Percentiles rank a stretch among this genome's conserved stretches.
Conservation (phyloP, 2,888 invertebrate species). For the Clostera curtula region DNA sequence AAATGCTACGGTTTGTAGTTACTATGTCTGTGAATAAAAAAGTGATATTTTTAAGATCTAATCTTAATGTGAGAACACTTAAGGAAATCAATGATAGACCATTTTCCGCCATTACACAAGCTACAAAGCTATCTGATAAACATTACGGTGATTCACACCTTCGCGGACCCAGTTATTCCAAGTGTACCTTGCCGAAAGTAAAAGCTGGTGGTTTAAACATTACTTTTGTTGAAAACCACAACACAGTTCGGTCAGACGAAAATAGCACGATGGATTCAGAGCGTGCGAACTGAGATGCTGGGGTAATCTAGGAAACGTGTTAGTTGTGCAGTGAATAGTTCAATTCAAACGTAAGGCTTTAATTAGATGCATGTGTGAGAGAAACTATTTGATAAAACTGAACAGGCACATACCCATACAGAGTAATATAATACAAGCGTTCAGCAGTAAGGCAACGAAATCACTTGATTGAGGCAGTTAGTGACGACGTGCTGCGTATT, state of each 20-base stretch:
- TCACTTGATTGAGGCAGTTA: too few species aligned
- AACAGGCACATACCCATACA: too few species aligned
- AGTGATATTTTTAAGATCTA: conserved; percentile 11
- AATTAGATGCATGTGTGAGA: conserved; percentile 1
- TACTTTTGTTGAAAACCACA: conserved; percentile 31
- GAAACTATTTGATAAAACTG: too few species aligned
- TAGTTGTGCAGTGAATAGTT: conserved; percentile 1
- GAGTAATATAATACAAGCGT: too few species aligned
- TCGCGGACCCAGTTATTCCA: background rate
- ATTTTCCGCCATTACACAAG: conserved; percentile 13
- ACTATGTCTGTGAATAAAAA: too few species aligned
- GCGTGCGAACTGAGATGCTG: conserved; percentile 46
- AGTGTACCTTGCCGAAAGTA: conserved; percentile 30
- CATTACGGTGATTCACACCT: conserved; percentile 6
- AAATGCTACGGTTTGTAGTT: too few species aligned
- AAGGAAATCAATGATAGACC: conserved; percentile 17
- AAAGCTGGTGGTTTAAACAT: conserved; percentile 26
- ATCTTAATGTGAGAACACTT: conserved; percentile 14
- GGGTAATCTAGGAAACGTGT: conserved; percentile 18
- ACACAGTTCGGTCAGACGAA: conserved; percentile 21
- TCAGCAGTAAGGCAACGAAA: too few species aligned
- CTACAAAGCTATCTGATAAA: conserved; percentile 11
- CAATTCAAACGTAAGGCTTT: background rate
- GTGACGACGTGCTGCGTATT: too few species aligned
- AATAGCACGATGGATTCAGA: conserved; percentile 36